Conservation (phyloP, 1,140 invertebrate species). For the Chelonus insularis region DNA sequence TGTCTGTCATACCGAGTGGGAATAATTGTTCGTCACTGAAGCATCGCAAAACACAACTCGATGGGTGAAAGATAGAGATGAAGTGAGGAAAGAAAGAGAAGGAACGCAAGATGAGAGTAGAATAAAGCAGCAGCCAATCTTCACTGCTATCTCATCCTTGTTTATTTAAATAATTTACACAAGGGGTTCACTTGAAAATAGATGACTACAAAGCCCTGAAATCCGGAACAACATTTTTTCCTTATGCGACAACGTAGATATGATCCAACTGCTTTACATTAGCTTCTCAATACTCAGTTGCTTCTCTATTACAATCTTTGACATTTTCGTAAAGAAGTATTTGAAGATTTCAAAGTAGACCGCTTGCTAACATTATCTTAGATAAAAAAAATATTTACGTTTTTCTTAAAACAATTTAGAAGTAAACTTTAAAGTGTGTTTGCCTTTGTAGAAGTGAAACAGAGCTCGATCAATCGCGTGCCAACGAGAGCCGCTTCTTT, state of each 20-base stretch:
- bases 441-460: neutral
- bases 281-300: slow-evolving; percentile 7
- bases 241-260: slow-evolving; percentile 40
- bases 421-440: slow-evolving; percentile 4
- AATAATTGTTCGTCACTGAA: slow-evolving; percentile 59
- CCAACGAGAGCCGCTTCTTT: slow-evolving; percentile 51
- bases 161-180: slow-evolving; percentile 60
- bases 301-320: neutral
- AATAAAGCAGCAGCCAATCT: slow-evolving; percentile 46
- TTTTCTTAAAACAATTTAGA: neutral
- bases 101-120: slow-evolving; percentile 27
- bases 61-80: neutral
- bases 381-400: neutral
- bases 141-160: slow-evolving; percentile 35
- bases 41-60: slow-evolving; percentile 1
- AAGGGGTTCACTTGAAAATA: slow-evolving; percentile 42
- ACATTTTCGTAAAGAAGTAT: neutral
- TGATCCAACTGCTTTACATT: slow-evolving; percentile 46
- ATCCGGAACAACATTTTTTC: slow-evolving; percentile 39
- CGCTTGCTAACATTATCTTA: neutral
- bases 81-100: slow-evolving; percentile 16
- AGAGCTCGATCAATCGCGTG: slow-evolving; percentile 49
- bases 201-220: slow-evolving; percentile 57
- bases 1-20: slow-evolving; percentile 44
- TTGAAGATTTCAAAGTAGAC: neutral